Evolutionary conservation across 2,797 vertebrate species (phyloP), one percentile per base, ranked within the genome.

Genomic region (Clarias pachynema): DNA sequence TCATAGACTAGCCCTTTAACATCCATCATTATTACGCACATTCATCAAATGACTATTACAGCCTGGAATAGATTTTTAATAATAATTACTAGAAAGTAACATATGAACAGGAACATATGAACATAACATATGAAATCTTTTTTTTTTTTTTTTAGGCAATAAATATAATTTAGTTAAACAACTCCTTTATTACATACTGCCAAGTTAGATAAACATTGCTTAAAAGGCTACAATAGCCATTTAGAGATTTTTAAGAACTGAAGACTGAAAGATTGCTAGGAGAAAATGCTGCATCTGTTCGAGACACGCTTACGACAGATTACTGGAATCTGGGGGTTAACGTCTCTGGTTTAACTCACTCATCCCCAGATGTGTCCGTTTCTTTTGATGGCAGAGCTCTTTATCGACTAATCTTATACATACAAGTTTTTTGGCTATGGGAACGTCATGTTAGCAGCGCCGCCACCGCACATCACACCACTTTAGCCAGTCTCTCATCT

Each of bases 321-420:
- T 90, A 93, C 89, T 89, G 91, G 91, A 92, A 92, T 92, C 90
- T 89, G 75, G 89, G 88, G 90, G 92, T 93, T 93, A 91, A 94
- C 93, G 88, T 89, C 92, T 90, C 85, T 26, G 88, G 92, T 91
- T 94, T 93, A 94, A 93, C 91, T 91, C 90, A 91, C 87, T 92
- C 91, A 93, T 93, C 92, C 91, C 86, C 87, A 88, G 93, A 94
- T 94, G 93, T 92, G 84, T 62, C 75, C 24, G 29, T 81, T 84
- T 87, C 82, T 86, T 83, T 88, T 85, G 84, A 86, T 60, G 56
- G 66, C 80, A 14, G 62, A 74, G 79, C 60, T 18, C 34, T 84
- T 12, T 22, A 79, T 63, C 37, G 44, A 60, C 57, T 85, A 83
- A 84, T 87, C 82, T 77, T 37, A 81, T 9, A 24, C 59, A 79